A percentile compares a stretch with the other conserved stretches of the same genome.
phyloP scores from a whole-genome alignment of 2,113 vertebrate species.

The Oryctolagus cuniculus region mOryCun1.1 NC_091439.1:75112001-75112500 shows the following conservation, averaged over 20 bases:
- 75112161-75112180: neutral
- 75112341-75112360: slow-evolving; percentile 23
- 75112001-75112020: neutral
- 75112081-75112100: neutral
- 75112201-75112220: neutral
- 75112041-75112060: neutral
- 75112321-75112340: neutral
- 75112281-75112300: neutral
- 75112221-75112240: neutral
- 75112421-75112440: neutral
- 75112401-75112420: neutral
- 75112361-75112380: neutral
- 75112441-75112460: neutral
- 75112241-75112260: neutral
- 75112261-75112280: slow-evolving; percentile 6
- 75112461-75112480: neutral
- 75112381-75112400: neutral
- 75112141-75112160: neutral
- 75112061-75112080: neutral
- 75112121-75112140: neutral
- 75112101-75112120: neutral
- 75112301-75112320: neutral
- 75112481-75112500: neutral
- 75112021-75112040: neutral
- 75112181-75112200: neutral